Conservation (phyloP, 2,888 invertebrate species). For the Heliconius ethilla region DNA sequence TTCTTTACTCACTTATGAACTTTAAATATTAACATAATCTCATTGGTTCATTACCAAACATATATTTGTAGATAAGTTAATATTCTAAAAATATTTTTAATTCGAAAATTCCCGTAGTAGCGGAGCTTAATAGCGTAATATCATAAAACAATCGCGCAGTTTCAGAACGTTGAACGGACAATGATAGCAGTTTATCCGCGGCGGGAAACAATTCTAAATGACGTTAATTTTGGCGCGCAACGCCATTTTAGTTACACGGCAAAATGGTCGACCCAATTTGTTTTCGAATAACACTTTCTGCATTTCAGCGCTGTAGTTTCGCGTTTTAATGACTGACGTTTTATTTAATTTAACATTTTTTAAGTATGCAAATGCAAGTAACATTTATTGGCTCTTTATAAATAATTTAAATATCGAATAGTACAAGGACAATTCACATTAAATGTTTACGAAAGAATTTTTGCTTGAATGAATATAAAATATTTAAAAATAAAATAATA, state of each 20-base stretch:
- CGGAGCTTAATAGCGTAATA: constrained; percentile 60
- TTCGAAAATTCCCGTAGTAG: constrained; percentile 42
- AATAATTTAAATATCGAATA: neutral
- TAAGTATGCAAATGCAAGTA: neutral
- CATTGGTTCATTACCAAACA: neutral
- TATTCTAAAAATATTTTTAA: constrained; percentile 34
- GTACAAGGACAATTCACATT: neutral
- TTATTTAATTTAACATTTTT: constrained; percentile 11
- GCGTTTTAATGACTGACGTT: constrained; percentile 6
- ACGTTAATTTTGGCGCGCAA: constrained; percentile 69
- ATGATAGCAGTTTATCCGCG: constrained; percentile 70
- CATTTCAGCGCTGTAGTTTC: constrained; percentile 23
- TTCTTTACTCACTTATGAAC: neutral
- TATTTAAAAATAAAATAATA: neutral
- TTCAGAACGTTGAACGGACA: constrained; percentile 49
- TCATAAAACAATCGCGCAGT: constrained; percentile 66
- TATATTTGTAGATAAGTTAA: neutral
- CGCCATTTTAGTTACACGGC: constrained; percentile 45
- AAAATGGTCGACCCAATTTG: constrained; percentile 56
- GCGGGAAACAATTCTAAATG: constrained; percentile 58
- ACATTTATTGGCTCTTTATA: neutral
- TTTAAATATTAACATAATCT: neutral
- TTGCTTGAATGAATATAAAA: neutral
- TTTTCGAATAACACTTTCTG: constrained; percentile 31
- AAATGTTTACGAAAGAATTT: too few relatives aligned